Conservation (phyloP, 2,113 vertebrate genomes). For the Rhynchomys soricoides region DNA sequence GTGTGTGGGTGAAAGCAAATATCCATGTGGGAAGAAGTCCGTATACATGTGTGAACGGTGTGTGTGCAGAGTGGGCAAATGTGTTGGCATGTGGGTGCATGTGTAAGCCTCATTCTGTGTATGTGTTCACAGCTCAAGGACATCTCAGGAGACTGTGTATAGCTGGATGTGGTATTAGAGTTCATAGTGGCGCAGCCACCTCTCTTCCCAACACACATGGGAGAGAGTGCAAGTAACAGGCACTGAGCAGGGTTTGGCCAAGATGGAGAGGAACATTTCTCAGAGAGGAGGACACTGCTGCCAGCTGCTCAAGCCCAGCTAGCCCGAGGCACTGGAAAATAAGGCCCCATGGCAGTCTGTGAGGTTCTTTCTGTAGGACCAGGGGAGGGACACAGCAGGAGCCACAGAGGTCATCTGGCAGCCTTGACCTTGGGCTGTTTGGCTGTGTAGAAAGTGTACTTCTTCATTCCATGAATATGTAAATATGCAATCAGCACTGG, state of each 20-base stretch:
- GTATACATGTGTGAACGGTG: background rate
- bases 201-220: background rate
- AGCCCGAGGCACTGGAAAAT: background rate
- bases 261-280: background rate
- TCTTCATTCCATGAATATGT: background rate
- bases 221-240: background rate
- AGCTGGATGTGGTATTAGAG: background rate
- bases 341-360: background rate
- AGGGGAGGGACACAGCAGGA: background rate
- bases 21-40: background rate
- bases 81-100: background rate
- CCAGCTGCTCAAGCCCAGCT: background rate
- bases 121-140: background rate
- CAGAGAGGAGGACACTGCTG: background rate
- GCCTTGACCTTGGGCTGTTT: background rate
- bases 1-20: too few relatives aligned
- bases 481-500: background rate
- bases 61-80: background rate
- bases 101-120: background rate
- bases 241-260: background rate
- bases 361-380: background rate
- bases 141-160: background rate
- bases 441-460: background rate
- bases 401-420: background rate
- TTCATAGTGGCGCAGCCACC: background rate